Percentiles rank a stretch among this genome's conserved stretches.
Evolutionary conservation across 2,888 invertebrate species (phyloP).

Genomic region (Tetragnatha montana): DNA sequence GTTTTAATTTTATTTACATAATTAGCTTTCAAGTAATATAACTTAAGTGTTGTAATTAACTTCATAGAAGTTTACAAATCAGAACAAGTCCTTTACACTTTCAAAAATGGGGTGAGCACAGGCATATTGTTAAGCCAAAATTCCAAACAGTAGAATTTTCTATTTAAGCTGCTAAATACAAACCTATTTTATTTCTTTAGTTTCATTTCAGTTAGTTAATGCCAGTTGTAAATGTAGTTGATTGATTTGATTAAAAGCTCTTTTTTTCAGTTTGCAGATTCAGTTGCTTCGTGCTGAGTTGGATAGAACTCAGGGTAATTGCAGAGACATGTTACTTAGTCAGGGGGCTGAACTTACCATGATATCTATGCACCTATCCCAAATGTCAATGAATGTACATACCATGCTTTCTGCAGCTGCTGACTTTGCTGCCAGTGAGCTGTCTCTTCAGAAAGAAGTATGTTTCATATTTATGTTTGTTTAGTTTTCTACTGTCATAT

Average conservation of each 20-base stretch:
- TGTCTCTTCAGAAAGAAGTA: conserved; percentile 69
- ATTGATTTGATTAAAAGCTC: not conserved
- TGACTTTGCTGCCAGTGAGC: conserved; percentile 68
- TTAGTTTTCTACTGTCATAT: not conserved
- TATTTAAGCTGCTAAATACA: no score
- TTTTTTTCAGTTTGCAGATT: conserved; percentile 52
- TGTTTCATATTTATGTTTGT: not conserved
- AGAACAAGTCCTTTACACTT: no score
- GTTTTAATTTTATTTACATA: no score
- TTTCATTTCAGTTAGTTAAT: not conserved
- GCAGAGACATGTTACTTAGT: conserved; percentile 68
- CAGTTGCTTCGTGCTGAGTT: conserved; percentile 66
- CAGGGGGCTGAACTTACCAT: conserved; percentile 70
- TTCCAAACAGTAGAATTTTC: no score
- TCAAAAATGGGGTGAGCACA: no score
- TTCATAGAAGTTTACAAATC: no score
- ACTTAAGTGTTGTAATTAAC: no score
- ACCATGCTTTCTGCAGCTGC: conserved; percentile 52
- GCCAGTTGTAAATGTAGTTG: not conserved
- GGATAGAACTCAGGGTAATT: conserved; percentile 65
- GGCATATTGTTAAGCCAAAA: no score
- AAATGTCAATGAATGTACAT: conserved; percentile 62
- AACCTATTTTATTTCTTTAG: not conserved
- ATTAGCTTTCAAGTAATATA: no score
- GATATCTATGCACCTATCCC: conserved; percentile 63